These are phyloP conservation scores for Bradypodion pumilum DNA, from an alignment of 2,797 vertebrate species.

Conservation along the genomic window DNA sequence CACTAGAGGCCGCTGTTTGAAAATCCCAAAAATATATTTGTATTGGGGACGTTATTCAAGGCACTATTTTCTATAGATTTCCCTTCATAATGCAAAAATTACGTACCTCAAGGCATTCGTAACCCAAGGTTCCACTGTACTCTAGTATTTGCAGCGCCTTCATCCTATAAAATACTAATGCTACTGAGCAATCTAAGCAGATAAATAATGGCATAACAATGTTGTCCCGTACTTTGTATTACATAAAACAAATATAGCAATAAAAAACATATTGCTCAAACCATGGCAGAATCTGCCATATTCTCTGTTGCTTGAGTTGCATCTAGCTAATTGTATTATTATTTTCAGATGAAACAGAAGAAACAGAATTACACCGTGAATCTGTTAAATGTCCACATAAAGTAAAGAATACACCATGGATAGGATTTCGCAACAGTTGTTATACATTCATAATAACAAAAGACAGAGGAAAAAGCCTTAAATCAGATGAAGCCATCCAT, in stretches of 20 bases:
- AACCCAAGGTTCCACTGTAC: no score
- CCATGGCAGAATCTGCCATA: not conserved
- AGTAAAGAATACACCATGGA: conserved; percentile 88
- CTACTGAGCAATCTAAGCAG: not conserved
- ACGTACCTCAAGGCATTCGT: no score
- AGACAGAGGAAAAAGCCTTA: conserved; percentile 76
- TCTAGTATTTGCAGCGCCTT: not conserved
- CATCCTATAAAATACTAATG: not conserved
- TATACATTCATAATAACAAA: conserved; percentile 86
- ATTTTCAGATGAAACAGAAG: conserved; percentile 76
- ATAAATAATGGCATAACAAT: not conserved
- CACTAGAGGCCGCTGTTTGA: no score
- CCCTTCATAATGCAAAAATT: no score
- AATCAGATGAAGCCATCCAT: conserved; percentile 67
- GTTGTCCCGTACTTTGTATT: not conserved
- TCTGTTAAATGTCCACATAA: conserved; percentile 87
- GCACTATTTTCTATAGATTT: no score
- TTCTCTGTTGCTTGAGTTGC: not conserved
- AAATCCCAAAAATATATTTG: no score
- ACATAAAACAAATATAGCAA: not conserved
- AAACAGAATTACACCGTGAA: conserved; percentile 63
- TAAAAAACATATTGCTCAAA: not conserved
- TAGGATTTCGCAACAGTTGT: conserved; percentile 91
- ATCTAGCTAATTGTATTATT: not conserved
- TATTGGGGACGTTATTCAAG: no score